phyloP scores from a whole-genome alignment of 2,888 invertebrate species.

The Chrysotoxum bicinctum region DNA sequence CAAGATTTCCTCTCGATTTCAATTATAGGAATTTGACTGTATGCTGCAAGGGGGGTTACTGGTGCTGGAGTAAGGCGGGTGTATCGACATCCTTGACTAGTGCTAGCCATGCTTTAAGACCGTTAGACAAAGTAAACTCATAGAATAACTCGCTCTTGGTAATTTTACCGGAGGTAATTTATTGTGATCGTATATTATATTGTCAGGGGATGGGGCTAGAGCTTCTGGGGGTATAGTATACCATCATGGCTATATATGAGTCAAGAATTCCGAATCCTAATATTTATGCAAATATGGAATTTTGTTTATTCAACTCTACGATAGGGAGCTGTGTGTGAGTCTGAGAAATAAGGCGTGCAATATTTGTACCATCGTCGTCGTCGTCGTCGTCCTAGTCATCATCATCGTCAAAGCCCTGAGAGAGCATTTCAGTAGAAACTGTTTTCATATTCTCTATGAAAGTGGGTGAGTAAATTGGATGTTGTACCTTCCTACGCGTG shows the following conservation, averaged over 20 bases:
- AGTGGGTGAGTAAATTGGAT: constrained; percentile 22
- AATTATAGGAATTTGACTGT: constrained; percentile 71
- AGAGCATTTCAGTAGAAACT: constrained; percentile 22
- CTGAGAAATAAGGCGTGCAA: constrained; percentile 22
- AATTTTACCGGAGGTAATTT: constrained; percentile 65
- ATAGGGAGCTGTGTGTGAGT: constrained; percentile 6
- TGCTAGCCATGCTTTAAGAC: constrained; percentile 29
- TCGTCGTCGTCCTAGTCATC: not conserved
- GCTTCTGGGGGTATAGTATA: not conserved
- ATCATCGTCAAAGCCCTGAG: not conserved
- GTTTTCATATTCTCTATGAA: constrained; percentile 32
- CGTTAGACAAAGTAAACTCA: constrained; percentile 39
- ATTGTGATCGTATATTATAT: constrained; percentile 69
- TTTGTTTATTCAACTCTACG: constrained; percentile 62
- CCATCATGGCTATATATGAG: not conserved
- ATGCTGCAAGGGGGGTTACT: not conserved
- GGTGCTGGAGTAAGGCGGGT: not conserved
- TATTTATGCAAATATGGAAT: constrained; percentile 72
- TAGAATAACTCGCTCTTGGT: constrained; percentile 40
- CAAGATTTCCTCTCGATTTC: constrained; percentile 72
- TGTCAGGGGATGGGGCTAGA: constrained; percentile 11
- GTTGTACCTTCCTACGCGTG: not conserved
- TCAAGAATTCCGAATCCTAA: constrained; percentile 66
- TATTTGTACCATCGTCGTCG: not conserved
- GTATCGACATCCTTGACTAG: constrained; percentile 25